Percentiles rank a stretch among this genome's conserved stretches.
These are phyloP conservation scores for Ancistrus triradiatus DNA, from an alignment of 2,113 vertebrate genomes.

Conservation along the genomic window DNA sequence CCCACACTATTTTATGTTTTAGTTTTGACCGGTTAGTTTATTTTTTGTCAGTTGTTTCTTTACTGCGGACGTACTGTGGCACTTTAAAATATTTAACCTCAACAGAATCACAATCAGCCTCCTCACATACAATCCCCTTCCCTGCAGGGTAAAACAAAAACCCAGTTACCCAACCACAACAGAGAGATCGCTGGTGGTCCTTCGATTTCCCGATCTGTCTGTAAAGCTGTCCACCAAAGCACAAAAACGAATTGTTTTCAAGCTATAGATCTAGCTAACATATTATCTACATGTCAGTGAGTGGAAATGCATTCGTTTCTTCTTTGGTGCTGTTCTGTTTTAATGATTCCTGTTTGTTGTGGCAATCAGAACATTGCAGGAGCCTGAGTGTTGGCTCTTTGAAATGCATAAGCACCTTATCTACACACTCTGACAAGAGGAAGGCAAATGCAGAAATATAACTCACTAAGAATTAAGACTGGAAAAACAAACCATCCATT, in stretches of 20 bases:
- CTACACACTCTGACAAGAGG: background rate
- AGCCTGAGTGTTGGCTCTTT: too few species aligned
- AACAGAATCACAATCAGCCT: background rate
- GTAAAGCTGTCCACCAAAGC: constrained; percentile 33
- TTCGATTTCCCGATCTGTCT: background rate
- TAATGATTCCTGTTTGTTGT: constrained; percentile 1
- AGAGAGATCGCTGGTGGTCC: constrained; percentile 15
- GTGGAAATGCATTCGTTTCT: constrained; percentile 33
- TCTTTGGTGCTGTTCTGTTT: constrained; percentile 23
- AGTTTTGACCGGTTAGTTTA: too few species aligned
- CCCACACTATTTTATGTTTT: too few species aligned
- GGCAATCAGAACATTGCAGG: background rate
- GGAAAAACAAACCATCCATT: background rate
- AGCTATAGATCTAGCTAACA: constrained; percentile 25
- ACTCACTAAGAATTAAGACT: background rate
- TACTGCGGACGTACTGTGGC: too few species aligned
- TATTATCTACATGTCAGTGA: constrained; percentile 2
- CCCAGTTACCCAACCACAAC: constrained; percentile 35
- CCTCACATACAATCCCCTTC: background rate
- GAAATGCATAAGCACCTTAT: too few species aligned
- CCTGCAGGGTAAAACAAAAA: constrained; percentile 7
- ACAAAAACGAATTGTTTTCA: constrained; percentile 3
- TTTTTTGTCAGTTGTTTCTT: too few species aligned
- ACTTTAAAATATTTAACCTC: background rate
- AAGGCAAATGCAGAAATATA: background rate